Conservation (phyloP, 1,140 invertebrate species). For the Idris sp. region DNA sequence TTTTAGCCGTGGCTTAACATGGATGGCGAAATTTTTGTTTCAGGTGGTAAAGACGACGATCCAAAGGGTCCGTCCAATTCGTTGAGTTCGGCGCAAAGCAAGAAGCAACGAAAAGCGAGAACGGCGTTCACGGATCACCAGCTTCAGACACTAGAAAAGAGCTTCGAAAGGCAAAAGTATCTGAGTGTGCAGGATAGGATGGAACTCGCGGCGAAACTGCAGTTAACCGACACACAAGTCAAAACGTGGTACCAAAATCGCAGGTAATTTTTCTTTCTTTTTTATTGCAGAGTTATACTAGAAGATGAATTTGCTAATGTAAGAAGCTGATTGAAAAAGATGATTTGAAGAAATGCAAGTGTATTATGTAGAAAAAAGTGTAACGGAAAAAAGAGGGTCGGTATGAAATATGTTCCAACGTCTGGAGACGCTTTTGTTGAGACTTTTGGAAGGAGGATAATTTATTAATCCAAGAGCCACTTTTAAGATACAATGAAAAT, state of each 20-base stretch:
- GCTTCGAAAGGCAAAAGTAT: conserved; percentile 99
- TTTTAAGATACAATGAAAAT: conserved; percentile 75
- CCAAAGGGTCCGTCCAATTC: conserved; percentile 77
- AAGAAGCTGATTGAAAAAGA: conserved; percentile 8
- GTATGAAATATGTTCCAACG: conserved; percentile 23
- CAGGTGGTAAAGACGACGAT: conserved; percentile 76
- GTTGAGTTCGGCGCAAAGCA: conserved; percentile 82
- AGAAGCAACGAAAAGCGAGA: conserved; percentile 97
- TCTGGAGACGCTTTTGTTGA: conserved; percentile 20
- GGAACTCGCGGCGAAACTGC: conserved; percentile 97
- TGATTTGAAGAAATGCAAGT: conserved; percentile 36
- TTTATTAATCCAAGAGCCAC: conserved; percentile 36
- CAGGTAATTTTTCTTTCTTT: conserved; percentile 83
- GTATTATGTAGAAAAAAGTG: conserved; percentile 12
- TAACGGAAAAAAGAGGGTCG: conserved; percentile 5
- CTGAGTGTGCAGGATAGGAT: conserved; percentile 98
- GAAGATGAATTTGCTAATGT: too few relatives aligned
- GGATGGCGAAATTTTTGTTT: conserved; percentile 29
- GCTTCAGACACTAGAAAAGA: conserved; percentile 96
- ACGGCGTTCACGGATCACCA: conserved; percentile 99
- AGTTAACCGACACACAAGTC: conserved; percentile 98
- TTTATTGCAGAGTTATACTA: conserved; percentile 5
- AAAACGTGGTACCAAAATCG: conserved; percentile 99
- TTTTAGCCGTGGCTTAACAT: conserved; percentile 8
- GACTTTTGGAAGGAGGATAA: conserved; percentile 12